Evolutionary conservation across 2,113 vertebrate genomes (phyloP).

Genomic region (Onychostruthus taczanowskii): DNA sequence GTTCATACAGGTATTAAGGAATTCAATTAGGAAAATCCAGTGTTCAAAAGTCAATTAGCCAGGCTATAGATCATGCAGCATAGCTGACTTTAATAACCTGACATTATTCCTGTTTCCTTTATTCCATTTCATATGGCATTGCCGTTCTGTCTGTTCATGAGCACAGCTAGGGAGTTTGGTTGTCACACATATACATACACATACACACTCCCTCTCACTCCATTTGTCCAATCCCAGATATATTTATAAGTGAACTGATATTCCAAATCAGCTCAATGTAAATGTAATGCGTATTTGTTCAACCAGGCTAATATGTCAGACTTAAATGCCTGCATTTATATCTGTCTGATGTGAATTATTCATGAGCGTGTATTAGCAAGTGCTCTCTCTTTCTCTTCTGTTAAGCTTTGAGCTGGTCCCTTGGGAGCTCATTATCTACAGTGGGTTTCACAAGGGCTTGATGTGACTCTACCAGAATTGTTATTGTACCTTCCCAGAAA

Average conservation of each 20-base stretch:
- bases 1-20: neutral
- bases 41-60: neutral
- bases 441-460: neutral
- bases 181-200: neutral
- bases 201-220: neutral
- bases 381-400: neutral
- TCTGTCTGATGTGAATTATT: conserved; percentile 33
- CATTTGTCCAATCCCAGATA: neutral
- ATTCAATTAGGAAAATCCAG: neutral
- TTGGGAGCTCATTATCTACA: conserved; percentile 47
- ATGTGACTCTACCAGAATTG: conserved; percentile 7
- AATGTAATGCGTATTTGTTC: neutral
- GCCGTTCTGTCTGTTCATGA: neutral
- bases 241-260: neutral
- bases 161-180: neutral
- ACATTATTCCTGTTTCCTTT: neutral
- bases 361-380: conserved; percentile 1
- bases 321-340: conserved; percentile 21
- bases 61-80: neutral
- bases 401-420: neutral
- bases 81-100: neutral
- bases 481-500: conserved; percentile 47
- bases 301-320: neutral
- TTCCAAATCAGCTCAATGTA: neutral
- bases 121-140: accelerated